These are phyloP conservation scores for Bellardia pandia DNA, from an alignment of 2,888 invertebrate genomes.

Conservation along the genomic window DNA sequence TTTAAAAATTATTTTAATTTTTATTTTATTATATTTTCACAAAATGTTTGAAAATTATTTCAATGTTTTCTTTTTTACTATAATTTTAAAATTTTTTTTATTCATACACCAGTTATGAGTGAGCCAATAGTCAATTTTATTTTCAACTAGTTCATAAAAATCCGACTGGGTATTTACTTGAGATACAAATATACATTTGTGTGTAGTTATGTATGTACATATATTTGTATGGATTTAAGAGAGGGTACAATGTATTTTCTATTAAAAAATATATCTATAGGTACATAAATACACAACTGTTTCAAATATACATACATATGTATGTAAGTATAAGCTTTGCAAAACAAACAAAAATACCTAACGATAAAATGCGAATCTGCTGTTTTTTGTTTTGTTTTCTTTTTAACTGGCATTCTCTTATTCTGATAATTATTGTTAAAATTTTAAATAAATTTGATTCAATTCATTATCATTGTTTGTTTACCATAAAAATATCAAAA, in stretches of 20 bases:
- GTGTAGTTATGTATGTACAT: background rate
- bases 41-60: too few relatives aligned
- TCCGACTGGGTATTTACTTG: too few relatives aligned
- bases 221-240: constrained; percentile 26
- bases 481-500: background rate
- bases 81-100: too few relatives aligned
- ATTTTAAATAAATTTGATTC: too few relatives aligned
- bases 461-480: background rate
- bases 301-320: background rate
- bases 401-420: background rate
- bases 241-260: constrained; percentile 1
- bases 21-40: too few relatives aligned
- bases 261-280: background rate
- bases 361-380: background rate
- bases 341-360: background rate
- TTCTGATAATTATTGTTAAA: background rate
- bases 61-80: too few relatives aligned
- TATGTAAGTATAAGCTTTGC: too few relatives aligned
- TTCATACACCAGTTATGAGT: too few relatives aligned
- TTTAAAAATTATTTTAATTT: too few relatives aligned
- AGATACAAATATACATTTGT: constrained; percentile 12
- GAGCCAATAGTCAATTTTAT: too few relatives aligned
- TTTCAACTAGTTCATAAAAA: too few relatives aligned
- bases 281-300: background rate
- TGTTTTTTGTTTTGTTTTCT: background rate